Conservation (phyloP, 2,888 invertebrate species). For the Cylindroiulus punctatus region DNA sequence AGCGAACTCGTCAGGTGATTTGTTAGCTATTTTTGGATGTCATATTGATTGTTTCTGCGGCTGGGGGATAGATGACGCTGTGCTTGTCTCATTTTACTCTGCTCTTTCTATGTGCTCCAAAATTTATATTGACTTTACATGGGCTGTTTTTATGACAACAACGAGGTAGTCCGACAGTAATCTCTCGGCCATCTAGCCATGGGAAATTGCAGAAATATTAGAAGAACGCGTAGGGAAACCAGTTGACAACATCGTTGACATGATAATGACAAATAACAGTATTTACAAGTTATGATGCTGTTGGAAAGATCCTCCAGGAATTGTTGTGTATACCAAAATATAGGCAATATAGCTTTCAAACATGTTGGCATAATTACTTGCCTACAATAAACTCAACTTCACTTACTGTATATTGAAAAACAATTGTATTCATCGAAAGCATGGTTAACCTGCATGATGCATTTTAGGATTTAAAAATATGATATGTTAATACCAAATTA, state of each 20-base stretch:
- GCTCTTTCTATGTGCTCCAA: not conserved
- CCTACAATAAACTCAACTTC: too few species aligned
- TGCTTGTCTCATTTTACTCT: constrained; percentile 9
- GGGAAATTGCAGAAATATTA: not conserved
- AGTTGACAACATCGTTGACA: not conserved
- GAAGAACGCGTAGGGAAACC: not conserved
- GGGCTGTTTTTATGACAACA: constrained; percentile 12
- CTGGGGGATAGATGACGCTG: constrained; percentile 24
- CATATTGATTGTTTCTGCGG: not conserved
- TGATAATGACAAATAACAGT: too few species aligned
- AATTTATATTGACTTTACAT: not conserved
- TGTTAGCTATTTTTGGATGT: constrained; percentile 6
- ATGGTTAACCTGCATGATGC: too few species aligned
- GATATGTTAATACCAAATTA: too few species aligned
- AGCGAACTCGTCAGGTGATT: constrained; percentile 32
- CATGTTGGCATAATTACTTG: too few species aligned
- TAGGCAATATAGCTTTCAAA: too few species aligned
- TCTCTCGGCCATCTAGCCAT: not conserved
- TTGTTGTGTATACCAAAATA: too few species aligned
- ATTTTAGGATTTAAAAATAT: too few species aligned
- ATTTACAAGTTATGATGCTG: too few species aligned
- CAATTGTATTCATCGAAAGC: too few species aligned
- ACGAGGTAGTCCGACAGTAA: not conserved
- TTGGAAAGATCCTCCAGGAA: too few species aligned
- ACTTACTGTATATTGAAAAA: too few species aligned